These are phyloP conservation scores for Loriculus beryllinus DNA, from an alignment of 2,797 vertebrate genomes.

Conservation along the genomic window DNA sequence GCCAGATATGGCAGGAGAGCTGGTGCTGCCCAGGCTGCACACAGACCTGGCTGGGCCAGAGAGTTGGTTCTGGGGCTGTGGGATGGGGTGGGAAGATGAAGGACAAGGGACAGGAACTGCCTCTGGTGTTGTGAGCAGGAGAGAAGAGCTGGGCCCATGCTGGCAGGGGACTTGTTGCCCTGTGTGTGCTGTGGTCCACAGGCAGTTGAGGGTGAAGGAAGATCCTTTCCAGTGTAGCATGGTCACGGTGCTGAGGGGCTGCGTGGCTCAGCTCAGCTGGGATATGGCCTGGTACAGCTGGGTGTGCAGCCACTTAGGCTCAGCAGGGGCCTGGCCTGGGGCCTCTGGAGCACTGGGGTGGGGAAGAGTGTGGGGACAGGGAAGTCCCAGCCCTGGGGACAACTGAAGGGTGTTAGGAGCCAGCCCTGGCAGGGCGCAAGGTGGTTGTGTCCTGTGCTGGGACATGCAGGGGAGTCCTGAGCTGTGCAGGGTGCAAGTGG, in stretches of 20 bases:
- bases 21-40: fast-evolving
- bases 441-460: background rate
- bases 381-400: background rate
- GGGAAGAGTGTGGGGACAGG: background rate
- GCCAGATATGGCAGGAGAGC: fast-evolving
- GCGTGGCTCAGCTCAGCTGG: background rate
- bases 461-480: fast-evolving
- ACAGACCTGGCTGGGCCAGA: background rate
- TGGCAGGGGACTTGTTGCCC: fast-evolving
- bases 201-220: background rate
- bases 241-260: fast-evolving
- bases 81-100: background rate
- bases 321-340: background rate
- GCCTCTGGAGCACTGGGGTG: background rate
- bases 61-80: background rate
- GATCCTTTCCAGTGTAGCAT: fast-evolving
- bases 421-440: background rate
- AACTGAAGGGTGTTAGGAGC: background rate
- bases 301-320: fast-evolving
- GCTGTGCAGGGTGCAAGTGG: fast-evolving
- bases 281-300: background rate
- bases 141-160: background rate
- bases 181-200: fast-evolving
- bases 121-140: fast-evolving
- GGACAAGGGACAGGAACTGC: background rate